Evolutionary conservation across 2,888 invertebrate species (phyloP).

Genomic region (Chymomyza caudatula): DNA sequence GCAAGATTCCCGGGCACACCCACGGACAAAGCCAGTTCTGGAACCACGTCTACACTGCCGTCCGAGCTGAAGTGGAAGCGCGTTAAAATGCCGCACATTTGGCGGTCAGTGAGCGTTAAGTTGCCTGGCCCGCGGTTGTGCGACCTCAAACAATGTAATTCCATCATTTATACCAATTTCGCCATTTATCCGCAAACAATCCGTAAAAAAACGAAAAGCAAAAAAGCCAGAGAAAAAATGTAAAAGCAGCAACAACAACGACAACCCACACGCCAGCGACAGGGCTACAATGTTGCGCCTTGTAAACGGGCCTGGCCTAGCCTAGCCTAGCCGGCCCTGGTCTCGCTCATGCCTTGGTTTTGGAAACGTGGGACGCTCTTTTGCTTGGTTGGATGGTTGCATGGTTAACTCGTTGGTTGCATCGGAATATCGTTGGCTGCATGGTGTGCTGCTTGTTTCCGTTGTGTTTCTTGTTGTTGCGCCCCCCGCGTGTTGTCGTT

Average conservation of each 20-base stretch:
- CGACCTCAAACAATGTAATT: slow-evolving; percentile 70
- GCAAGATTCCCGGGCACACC: not conserved
- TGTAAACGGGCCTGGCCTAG: not conserved
- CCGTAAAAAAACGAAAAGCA: slow-evolving; percentile 45
- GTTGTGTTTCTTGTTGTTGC: slow-evolving; percentile 45
- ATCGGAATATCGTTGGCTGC: slow-evolving; percentile 28
- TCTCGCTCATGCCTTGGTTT: slow-evolving; percentile 8
- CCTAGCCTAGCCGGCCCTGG: slow-evolving; percentile 17
- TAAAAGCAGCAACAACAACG: slow-evolving; percentile 18
- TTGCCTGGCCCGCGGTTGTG: slow-evolving; percentile 4
- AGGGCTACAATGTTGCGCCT: slow-evolving; percentile 10
- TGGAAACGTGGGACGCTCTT: slow-evolving; percentile 33
- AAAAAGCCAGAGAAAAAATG: not conserved
- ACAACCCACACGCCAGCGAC: slow-evolving; percentile 10
- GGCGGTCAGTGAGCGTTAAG: not conserved
- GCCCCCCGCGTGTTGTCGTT: slow-evolving; percentile 15
- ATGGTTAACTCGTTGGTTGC: not conserved
- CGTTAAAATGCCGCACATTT: not conserved
- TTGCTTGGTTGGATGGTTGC: slow-evolving; percentile 7
- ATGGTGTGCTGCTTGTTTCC: slow-evolving; percentile 62
- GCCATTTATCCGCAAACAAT: slow-evolving; percentile 71
- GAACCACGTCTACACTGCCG: too few species aligned
- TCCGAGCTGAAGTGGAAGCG: not conserved
- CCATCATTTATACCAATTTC: slow-evolving; percentile 73
- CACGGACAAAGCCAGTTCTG: not conserved